phyloP scores from a whole-genome alignment of 1,140 invertebrate genomes.

The Battus philenor region DNA sequence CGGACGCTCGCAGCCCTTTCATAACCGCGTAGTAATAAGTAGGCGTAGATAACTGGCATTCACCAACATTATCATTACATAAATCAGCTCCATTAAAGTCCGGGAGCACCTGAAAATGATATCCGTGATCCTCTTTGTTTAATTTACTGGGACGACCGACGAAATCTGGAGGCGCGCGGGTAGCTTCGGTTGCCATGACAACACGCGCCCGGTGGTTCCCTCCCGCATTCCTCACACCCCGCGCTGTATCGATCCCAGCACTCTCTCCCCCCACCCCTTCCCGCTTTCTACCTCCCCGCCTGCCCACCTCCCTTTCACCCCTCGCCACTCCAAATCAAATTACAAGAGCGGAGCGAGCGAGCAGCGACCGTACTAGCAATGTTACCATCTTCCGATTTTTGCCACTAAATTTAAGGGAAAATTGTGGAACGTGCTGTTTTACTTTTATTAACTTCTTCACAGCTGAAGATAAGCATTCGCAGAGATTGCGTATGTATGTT shows the following conservation, averaged over 20 bases:
- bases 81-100: constrained; percentile 16
- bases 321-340: constrained; percentile 69
- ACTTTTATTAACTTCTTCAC: constrained; percentile 21
- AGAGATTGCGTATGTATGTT: constrained; percentile 1
- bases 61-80: constrained; percentile 16
- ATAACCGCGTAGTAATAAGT: constrained; percentile 14
- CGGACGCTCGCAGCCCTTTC: constrained; percentile 2
- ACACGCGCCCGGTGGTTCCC: constrained; percentile 53
- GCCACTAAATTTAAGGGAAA: constrained; percentile 8
- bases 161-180: constrained; percentile 67
- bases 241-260: constrained; percentile 56
- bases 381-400: constrained; percentile 13
- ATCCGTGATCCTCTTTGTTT: constrained; percentile 64
- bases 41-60: constrained; percentile 11
- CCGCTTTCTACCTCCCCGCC: constrained; percentile 26
- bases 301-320: constrained; percentile 33
- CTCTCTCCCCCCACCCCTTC: constrained; percentile 29
- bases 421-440: neutral
- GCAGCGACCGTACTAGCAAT: constrained; percentile 15
- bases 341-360: constrained; percentile 59
- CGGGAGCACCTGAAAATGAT: constrained; percentile 48
- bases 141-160: constrained; percentile 65
- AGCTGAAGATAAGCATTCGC: constrained; percentile 17
- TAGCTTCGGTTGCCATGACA: constrained; percentile 71
- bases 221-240: constrained; percentile 25